phyloP scores from a whole-genome alignment of 2,888 invertebrate species.

The Callinectes sapidus region DNA sequence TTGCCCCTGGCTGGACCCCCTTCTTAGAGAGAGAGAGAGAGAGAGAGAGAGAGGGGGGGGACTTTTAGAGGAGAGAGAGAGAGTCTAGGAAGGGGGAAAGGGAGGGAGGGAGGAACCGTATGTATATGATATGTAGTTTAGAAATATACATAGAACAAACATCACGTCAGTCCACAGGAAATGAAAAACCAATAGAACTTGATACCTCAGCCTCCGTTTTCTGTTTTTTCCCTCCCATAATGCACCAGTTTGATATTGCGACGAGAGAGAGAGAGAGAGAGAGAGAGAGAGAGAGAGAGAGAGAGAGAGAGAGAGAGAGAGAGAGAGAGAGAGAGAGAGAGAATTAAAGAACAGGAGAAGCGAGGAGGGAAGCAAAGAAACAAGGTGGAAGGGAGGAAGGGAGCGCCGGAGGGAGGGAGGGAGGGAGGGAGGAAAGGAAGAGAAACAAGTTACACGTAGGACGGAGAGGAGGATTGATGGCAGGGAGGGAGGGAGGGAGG shows the following conservation, averaged over 20 bases:
- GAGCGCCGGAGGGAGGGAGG: background rate
- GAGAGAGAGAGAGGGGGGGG: too few species aligned
- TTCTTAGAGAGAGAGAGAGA: background rate
- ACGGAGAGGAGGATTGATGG: constrained; percentile 22
- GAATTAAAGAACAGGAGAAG: background rate
- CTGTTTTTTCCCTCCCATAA: background rate
- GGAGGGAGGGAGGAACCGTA: too few species aligned
- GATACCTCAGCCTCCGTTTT: background rate
- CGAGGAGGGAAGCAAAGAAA: background rate
- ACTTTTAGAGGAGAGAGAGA: too few species aligned
- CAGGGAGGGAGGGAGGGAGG: background rate
- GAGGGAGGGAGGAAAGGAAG: background rate
- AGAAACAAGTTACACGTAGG: background rate
- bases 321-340: background rate
- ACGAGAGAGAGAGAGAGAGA: background rate
- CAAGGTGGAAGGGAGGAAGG: constrained; percentile 18
- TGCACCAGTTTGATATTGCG: background rate
- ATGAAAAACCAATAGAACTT: background rate
- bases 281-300: background rate
- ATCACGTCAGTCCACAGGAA: background rate
- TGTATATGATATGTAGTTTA: background rate
- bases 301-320: background rate
- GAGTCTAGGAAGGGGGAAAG: too few species aligned
- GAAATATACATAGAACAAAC: background rate
- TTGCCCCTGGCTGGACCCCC: too few species aligned